Evolutionary conservation across 2,113 vertebrate genomes (phyloP).

Genomic region (Phalacrocorax pelagicus): DNA sequence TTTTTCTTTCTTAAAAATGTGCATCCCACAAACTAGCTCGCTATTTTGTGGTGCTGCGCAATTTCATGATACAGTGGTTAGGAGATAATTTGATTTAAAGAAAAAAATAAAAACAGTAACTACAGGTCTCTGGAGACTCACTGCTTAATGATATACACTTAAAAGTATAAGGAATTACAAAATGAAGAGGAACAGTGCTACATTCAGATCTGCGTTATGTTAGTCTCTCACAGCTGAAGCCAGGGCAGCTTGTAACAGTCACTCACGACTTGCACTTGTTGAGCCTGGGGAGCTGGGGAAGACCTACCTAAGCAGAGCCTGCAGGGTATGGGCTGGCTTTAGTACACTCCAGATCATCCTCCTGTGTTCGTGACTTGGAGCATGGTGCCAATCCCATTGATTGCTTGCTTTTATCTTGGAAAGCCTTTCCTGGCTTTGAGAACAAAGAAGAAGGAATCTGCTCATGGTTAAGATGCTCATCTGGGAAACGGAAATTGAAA

Average conservation of each 20-base stretch:
- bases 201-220: background rate
- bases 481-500: background rate
- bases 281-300: background rate
- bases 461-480: background rate
- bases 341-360: background rate
- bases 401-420: background rate
- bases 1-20: background rate
- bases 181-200: background rate
- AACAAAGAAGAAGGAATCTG: background rate
- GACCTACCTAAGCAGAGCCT: background rate
- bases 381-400: background rate
- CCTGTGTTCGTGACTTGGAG: background rate
- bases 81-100: constrained; percentile 22
- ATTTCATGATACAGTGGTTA: constrained; percentile 7
- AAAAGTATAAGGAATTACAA: constrained; percentile 25
- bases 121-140: constrained; percentile 21
- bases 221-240: background rate
- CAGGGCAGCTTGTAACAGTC: background rate
- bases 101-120: background rate
- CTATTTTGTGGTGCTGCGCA: background rate
- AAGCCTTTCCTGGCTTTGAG: background rate
- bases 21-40: background rate
- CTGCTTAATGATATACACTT: constrained; percentile 21
- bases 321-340: background rate
- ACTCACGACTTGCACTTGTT: background rate